Evolutionary conservation across 2,113 vertebrate species (phyloP), one percentile per base, ranked within the genome.

Genomic region (Puntigrus tetrazona): DNA sequence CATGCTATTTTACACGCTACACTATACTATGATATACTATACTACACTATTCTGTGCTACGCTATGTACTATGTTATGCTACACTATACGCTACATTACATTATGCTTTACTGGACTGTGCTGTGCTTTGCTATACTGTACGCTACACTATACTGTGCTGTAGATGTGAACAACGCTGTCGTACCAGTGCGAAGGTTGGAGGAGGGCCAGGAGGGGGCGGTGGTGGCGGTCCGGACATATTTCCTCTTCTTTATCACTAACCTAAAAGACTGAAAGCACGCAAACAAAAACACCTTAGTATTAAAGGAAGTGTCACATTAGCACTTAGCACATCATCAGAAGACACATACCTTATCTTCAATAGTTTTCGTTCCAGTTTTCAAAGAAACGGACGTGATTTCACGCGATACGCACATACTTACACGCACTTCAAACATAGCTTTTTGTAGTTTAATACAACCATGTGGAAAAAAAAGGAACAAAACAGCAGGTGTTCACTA

Each of bases 221-320:
- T 7, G 96, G 96, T 10, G 96, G 95, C 50, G 95, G 96, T 63
- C 94, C 95, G 0, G 96, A 94, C 96, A 97, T 97, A 87, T 89
- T 93, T 59, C 87, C 88, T 79, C 29, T 47, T 3, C 20, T 50
- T 7, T 84, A 20, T 18, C 47, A 38, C 80, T 14, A 52, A 76
- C 47, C 79, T 84, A 55, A 47, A 47, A 13, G 41, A 52, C 20
- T 50, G 63, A 84, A 9, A 13, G 27, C 45, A 78, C 25, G 79
- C 47, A 22, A 55, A 31, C 1, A 25, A 6, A 14, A 63, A 31
- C 1, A 34, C 29, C 29, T 75, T 9, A 45, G 70, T n/a, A 7
- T 43, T 11, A 74, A 18, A 61, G 63, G 29, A 65, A 65, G 63
- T 34, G 29, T 67, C 29, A 34, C 29, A 67, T 2, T 34, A 57